Evolutionary conservation across 1,140 invertebrate genomes (phyloP), one percentile per base, ranked within the genome.

Genomic region (Acromyrmex echinatior): DNA sequence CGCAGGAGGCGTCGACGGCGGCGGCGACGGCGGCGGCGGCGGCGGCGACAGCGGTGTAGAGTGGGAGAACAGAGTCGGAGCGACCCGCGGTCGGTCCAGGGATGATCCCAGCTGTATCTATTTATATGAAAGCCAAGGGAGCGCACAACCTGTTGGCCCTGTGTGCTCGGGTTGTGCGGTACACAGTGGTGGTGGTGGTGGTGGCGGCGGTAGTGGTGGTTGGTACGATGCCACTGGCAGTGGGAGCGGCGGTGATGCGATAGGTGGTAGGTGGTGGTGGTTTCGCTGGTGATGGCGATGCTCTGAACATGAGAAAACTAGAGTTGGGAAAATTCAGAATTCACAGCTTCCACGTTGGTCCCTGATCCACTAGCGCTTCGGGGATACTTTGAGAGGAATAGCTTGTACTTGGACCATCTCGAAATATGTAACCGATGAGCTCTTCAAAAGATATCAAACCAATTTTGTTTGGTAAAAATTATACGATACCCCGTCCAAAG

Each of bases 51-150:
- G n/a, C n/a, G n/a, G n/a, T 18, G 71, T 31, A 31, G 31, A n/a
- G 28, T 2, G 18, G 63, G 53, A 49, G 39, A 39, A 16, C 58
- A 39, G 63, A 80, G 56, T 62, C 56, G 88, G 74, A 70, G 81
- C 60, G 87, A 89, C 77, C 58, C 89, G 86, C 84, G 58, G 87
- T 84, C 90, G 88, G 92, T 93, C 93, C 93, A 93, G 93, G 93
- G 92, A 94, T 94, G 92, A 94, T 94, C 93, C 92, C 91, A 91
- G 93, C 91, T 93, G 91, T 92, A 91, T 94, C 93, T 94, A 94
- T 94, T 94, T 94, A 94, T 94, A 93, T 86, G 90, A 90, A 84
- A 91, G 86, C 92, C 89, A 88, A 90, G 90, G 91, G 91, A 65
- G 89, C 92, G 93, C 94, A 56, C 78, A 94, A 94, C 94, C 94